Evolutionary conservation across 2,888 invertebrate species (phyloP).

Genomic region (Phyllotreta cruciferae): DNA sequence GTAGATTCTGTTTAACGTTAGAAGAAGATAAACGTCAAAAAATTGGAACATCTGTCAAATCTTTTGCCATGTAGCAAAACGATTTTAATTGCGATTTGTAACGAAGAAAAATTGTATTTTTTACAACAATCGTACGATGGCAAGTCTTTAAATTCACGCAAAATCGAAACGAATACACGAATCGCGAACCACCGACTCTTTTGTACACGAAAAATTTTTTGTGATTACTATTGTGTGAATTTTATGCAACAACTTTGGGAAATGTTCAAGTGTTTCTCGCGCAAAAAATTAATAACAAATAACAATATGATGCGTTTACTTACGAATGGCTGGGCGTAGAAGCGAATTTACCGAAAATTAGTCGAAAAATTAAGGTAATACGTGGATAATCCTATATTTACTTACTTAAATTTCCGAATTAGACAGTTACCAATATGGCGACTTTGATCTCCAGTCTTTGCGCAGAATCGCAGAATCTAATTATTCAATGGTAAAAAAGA

Average conservation of each 20-base stretch:
- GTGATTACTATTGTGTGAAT: constrained; percentile 48
- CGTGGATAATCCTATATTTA: constrained; percentile 56
- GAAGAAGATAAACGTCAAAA: constrained; percentile 52
- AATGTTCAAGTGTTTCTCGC: constrained; percentile 41
- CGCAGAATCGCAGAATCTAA: constrained; percentile 49
- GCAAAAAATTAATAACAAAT: constrained; percentile 26
- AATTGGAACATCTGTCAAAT: constrained; percentile 59
- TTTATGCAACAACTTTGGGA: constrained; percentile 55
- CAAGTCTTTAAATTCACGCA: constrained; percentile 6
- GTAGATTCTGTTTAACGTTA: constrained; percentile 29
- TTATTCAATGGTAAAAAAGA: no score
- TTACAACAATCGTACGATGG: constrained; percentile 10
- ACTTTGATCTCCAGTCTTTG: constrained; percentile 55
- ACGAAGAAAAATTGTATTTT: constrained; percentile 16
- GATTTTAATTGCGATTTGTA: constrained; percentile 27
- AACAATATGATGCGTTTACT: constrained; percentile 46
- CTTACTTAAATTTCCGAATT: constrained; percentile 61
- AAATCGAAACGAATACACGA: constrained; percentile 24
- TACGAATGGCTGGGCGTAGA: constrained; percentile 47
- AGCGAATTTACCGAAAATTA: constrained; percentile 39
- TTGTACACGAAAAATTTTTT: constrained; percentile 46
- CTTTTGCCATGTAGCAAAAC: constrained; percentile 43
- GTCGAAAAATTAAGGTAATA: constrained; percentile 42
- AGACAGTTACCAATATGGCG: constrained; percentile 62
- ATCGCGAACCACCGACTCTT: constrained; percentile 41